Base-by-base conservation (phyloP, 2,113 vertebrate genomes). In the Crotalus horridus region DNA sequence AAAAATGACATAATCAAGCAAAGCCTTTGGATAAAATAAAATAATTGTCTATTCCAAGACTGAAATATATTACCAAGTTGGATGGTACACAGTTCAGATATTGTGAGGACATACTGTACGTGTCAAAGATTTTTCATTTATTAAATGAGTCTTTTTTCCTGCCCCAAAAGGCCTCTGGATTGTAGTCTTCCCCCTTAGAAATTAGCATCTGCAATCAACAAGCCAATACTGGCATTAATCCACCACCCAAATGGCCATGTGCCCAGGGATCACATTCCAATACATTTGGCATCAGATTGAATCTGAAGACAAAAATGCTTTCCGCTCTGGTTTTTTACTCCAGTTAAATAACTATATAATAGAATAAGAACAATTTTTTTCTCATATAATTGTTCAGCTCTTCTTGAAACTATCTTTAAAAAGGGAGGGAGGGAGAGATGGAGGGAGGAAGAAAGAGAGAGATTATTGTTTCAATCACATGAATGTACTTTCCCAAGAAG, bases 191-290 rank as follows among this genome's bases (percentile, higher is more conserved):
- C 94, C 93, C 89, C 87, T 93, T 43, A 88, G 93, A 96, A 95
- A 0, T 0, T 91, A 96, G 91, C 89, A 1, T 86, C 95, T 0
- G 1, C 0, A 58, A 95, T 91, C 95, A 94, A 48, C 92, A 94
- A 95, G 93, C 95, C 93, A 4, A 95, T 85, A 91, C 94, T 96
- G 96, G 96, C 94, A 23, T 46, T 46, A 26, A 0, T 39, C 96
- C 96, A 96, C 74, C 93, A 53, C 4, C 2, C 6, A 53, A 90
- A 55, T 96, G 97, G 96, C 96, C 5, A 92, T 89, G 69, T 94
- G 97, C 97, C 97, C 96, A 94, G 90, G 1, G 0, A 94, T 96
- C 10, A 0, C 96, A 96, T 96, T 93, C 94, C 93, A 85, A 86
- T n/a, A 26, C 29, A 90, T 94, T 93, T 0, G 90, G 94, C 96